Percentiles rank a stretch among this genome's conserved stretches.
Evolutionary conservation across 2,113 vertebrate genomes (phyloP).

Genomic region (Phrynosoma blainvillii): DNA sequence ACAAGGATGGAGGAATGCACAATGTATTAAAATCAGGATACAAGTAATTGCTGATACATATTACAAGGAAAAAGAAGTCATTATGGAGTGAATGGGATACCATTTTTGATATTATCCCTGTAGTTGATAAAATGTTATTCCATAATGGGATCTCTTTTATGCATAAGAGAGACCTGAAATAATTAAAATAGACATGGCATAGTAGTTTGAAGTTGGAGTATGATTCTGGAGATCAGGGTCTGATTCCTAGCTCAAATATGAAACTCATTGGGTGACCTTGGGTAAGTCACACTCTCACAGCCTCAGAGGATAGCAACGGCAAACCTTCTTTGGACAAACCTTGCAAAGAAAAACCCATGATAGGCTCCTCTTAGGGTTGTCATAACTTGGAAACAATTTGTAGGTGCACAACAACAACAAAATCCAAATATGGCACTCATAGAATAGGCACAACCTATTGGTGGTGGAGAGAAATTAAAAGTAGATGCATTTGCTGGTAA

Average conservation of each 20-base stretch:
- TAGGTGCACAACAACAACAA: neutral
- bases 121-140: neutral
- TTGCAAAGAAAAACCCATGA: too few species aligned
- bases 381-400: too few species aligned
- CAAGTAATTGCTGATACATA: neutral
- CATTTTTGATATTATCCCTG: neutral
- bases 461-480: slow-evolving; percentile 26
- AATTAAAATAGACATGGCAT: neutral
- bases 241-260: too few species aligned
- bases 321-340: too few species aligned
- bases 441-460: slow-evolving; percentile 3
- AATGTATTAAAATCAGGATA: neutral
- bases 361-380: too few species aligned
- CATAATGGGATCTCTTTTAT: neutral
- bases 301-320: too few species aligned
- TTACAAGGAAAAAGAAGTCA: neutral
- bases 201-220: too few species aligned
- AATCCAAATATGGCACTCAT: neutral
- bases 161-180: fast-evolving
- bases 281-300: too few species aligned
- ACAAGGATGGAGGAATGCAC: too few species aligned
- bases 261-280: too few species aligned
- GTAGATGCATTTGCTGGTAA: slow-evolving; percentile 40
- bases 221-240: too few species aligned
- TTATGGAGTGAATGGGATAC: neutral